These are phyloP conservation scores for Dipodomys stephensi DNA, from an alignment of 2,113 vertebrate genomes.

Conservation along the genomic window DNA sequence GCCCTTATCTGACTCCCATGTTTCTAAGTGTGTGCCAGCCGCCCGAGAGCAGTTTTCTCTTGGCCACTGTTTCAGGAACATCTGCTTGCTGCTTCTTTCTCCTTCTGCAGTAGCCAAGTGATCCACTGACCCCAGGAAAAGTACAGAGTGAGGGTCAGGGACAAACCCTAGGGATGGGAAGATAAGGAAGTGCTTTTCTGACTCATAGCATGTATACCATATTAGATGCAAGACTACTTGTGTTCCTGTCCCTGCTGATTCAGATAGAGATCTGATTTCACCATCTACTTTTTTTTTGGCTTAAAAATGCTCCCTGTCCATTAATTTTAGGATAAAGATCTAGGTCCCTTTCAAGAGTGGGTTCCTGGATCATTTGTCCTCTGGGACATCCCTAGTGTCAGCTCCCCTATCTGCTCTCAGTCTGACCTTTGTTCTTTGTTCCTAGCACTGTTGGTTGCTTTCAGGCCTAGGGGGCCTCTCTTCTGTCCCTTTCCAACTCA, in stretches of 20 bases:
- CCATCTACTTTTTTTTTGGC: not conserved
- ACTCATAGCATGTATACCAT: not conserved
- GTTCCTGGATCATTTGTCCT: not conserved
- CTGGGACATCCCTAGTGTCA: not conserved
- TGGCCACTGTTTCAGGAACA: slow-evolving; percentile 59
- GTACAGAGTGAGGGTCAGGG: not conserved
- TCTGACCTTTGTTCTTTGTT: slow-evolving; percentile 6
- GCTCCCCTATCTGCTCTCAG: not conserved
- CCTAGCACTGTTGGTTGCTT: not conserved
- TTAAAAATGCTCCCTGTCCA: not conserved
- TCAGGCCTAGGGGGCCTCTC: not conserved
- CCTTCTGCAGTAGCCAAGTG: slow-evolving; percentile 48
- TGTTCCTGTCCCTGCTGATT: not conserved
- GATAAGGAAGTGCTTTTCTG: not conserved
- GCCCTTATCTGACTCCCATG: slow-evolving; percentile 68
- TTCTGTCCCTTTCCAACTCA: not conserved
- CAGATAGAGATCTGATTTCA: not conserved
- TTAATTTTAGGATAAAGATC: not conserved
- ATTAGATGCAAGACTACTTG: not conserved
- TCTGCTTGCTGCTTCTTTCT: slow-evolving; percentile 59
- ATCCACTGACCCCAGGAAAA: slow-evolving; percentile 51
- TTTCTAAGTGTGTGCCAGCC: slow-evolving; percentile 45
- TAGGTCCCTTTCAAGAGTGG: not conserved
- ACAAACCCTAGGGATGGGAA: slow-evolving; percentile 11
- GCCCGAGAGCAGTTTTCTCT: slow-evolving; percentile 59